phyloP scores from a whole-genome alignment of 2,888 invertebrate species.

The Zaprionus bogoriensis region DNA sequence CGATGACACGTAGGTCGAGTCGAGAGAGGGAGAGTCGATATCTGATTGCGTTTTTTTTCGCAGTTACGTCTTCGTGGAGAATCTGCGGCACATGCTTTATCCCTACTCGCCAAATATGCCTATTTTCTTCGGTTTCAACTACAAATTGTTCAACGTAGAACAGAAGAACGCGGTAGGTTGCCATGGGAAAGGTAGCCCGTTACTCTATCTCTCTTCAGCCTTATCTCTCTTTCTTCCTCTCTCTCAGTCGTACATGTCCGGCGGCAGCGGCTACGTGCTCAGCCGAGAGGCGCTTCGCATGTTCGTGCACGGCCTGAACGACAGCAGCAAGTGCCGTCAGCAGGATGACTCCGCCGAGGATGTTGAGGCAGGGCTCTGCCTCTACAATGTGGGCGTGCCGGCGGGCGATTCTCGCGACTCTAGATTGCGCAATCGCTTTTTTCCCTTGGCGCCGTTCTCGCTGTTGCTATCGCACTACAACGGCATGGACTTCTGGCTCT shows the following conservation, averaged over 20 bases:
- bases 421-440: slow-evolving; percentile 93
- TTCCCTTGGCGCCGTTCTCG: slow-evolving; percentile 95
- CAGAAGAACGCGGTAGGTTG: slow-evolving; percentile 72
- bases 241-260: slow-evolving; percentile 91
- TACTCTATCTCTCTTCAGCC: neutral
- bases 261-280: slow-evolving; percentile 95
- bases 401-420: slow-evolving; percentile 95
- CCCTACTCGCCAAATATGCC: slow-evolving; percentile 88
- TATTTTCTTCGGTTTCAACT: slow-evolving; percentile 94
- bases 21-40: too few species aligned
- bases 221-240: slow-evolving; percentile 1
- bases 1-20: slow-evolving; percentile 94
- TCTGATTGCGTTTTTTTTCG: neutral
- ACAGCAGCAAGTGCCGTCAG: slow-evolving; percentile 83
- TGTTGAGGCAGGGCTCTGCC: slow-evolving; percentile 85
- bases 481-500: slow-evolving; percentile 90
- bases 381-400: slow-evolving; percentile 91
- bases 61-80: slow-evolving; percentile 90
- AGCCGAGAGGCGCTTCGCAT: slow-evolving; percentile 88
- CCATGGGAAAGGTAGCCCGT: neutral
- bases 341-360: slow-evolving; percentile 84
- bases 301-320: slow-evolving; percentile 89
- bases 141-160: slow-evolving; percentile 86
- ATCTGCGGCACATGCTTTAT: slow-evolving; percentile 92
- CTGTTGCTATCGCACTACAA: slow-evolving; percentile 94